phyloP scores from a whole-genome alignment of 64 coral and sea anemone species.

The Porites australiensis region DNA sequence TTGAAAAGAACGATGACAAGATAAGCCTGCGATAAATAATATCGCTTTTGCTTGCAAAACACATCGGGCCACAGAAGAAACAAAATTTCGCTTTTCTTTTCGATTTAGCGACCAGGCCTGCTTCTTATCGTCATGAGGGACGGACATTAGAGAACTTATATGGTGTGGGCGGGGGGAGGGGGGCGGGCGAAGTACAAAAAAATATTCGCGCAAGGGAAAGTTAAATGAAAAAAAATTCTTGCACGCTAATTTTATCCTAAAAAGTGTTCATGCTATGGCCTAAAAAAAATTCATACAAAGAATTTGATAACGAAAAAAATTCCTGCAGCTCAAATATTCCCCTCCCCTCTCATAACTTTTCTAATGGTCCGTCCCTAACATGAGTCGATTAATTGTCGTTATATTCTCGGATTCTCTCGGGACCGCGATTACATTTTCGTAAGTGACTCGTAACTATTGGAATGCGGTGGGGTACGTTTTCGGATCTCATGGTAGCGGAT shows the following conservation, averaged over 20 bases:
- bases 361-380: neutral
- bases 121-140: neutral
- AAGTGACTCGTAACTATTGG: slow-evolving; percentile 19
- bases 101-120: slow-evolving; percentile 50
- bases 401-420: neutral
- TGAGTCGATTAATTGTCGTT: neutral
- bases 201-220: no score
- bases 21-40: slow-evolving; percentile 88
- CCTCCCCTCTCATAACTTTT: no score
- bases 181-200: no score
- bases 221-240: no score
- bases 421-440: slow-evolving; percentile 4
- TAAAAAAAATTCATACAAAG: no score
- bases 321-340: no score
- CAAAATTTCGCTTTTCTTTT: neutral
- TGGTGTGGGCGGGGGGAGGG: no score
- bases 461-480: slow-evolving; percentile 33
- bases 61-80: neutral
- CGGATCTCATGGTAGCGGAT: slow-evolving; percentile 32
- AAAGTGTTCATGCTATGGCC: no score
- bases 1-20: slow-evolving; percentile 84
- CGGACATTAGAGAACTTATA: no score
- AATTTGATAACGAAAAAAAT: no score
- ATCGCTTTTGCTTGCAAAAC: slow-evolving; percentile 84
- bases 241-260: no score